A percentile compares a stretch with the other conserved stretches of the same genome.
Evolutionary conservation across 2,888 invertebrate genomes (phyloP).

Genomic region (Xestobium rufovillosum): DNA sequence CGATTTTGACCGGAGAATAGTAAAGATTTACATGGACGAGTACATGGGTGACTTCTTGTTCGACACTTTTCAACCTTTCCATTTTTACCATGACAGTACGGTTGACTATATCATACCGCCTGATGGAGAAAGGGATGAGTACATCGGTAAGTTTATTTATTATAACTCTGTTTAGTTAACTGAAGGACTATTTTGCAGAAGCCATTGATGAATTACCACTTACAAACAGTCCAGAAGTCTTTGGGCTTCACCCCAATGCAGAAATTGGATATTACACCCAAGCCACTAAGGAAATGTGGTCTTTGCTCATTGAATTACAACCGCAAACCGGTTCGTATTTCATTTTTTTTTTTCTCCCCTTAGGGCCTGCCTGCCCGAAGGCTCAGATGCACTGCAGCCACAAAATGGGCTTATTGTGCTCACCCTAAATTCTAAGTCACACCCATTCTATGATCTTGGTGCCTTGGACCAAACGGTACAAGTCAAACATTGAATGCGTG

Average conservation of each 20-base stretch:
- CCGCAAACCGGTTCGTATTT: constrained; percentile 70
- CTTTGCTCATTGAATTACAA: constrained; percentile 76
- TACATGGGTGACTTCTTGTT: constrained; percentile 93
- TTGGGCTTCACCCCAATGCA: constrained; percentile 90
- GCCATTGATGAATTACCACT: constrained; percentile 75
- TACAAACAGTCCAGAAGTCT: constrained; percentile 81
- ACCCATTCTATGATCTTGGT: too few species aligned
- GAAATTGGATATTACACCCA: constrained; percentile 91
- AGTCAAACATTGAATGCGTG: too few species aligned
- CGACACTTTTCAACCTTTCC: constrained; percentile 84
- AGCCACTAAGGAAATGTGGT: constrained; percentile 81
- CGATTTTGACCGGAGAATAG: constrained; percentile 80
- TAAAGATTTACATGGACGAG: constrained; percentile 85
- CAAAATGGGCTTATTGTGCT: too few species aligned
- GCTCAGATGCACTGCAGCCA: too few species aligned
- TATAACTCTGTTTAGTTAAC: too few species aligned
- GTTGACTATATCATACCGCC: constrained; percentile 76
- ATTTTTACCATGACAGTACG: constrained; percentile 68
- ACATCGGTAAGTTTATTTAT: constrained; percentile 51
- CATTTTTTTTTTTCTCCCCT: too few species aligned
- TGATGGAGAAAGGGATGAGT: constrained; percentile 58
- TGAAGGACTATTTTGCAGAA: constrained; percentile 49
- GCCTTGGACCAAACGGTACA: too few species aligned
- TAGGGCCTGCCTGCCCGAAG: too few species aligned
- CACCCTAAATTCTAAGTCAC: too few species aligned